A percentile compares a stretch with the other conserved stretches of the same genome.
These are phyloP conservation scores for Orthosia cruda DNA, from an alignment of 2,888 invertebrate genomes.

Conservation along the genomic window DNA sequence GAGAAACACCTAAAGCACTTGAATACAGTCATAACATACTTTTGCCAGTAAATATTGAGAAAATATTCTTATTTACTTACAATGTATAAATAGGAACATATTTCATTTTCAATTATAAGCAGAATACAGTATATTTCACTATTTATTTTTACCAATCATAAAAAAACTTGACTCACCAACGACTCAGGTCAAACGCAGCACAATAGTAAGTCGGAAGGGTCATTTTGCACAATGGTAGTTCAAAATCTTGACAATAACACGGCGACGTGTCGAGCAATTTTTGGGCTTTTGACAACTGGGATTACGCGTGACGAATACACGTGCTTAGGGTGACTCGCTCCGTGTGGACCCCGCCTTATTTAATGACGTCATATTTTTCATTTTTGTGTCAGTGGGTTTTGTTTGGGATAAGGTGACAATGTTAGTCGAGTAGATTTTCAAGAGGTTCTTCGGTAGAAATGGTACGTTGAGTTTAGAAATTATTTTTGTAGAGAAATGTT, in stretches of 20 bases:
- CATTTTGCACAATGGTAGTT: slow-evolving; percentile 78
- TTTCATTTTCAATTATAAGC: slow-evolving; percentile 1
- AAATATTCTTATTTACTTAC: no score
- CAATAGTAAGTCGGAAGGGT: slow-evolving; percentile 66
- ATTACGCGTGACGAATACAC: slow-evolving; percentile 77
- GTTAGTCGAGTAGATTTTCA: slow-evolving; percentile 39
- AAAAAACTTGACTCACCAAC: slow-evolving; percentile 7
- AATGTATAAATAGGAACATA: background rate
- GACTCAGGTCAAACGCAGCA: slow-evolving; percentile 67
- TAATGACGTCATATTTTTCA: slow-evolving; percentile 68
- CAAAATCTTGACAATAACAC: slow-evolving; percentile 84
- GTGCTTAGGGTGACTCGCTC: slow-evolving; percentile 67
- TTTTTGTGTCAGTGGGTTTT: slow-evolving; percentile 50
- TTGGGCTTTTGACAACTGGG: slow-evolving; percentile 76
- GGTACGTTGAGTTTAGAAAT: slow-evolving; percentile 3
- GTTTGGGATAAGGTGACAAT: slow-evolving; percentile 36
- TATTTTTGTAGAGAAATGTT: background rate
- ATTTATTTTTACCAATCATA: background rate
- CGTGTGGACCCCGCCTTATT: slow-evolving; percentile 59
- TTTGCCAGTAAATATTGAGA: background rate
- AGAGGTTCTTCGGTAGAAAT: slow-evolving; percentile 30
- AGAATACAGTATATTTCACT: background rate
- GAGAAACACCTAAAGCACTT: background rate
- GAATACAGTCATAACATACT: background rate
- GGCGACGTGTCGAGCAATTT: slow-evolving; percentile 74